Percentiles rank a stretch among this genome's conserved stretches.
Evolutionary conservation across 2,113 vertebrate species (phyloP).

Genomic region (Asarcornis scutulata): DNA sequence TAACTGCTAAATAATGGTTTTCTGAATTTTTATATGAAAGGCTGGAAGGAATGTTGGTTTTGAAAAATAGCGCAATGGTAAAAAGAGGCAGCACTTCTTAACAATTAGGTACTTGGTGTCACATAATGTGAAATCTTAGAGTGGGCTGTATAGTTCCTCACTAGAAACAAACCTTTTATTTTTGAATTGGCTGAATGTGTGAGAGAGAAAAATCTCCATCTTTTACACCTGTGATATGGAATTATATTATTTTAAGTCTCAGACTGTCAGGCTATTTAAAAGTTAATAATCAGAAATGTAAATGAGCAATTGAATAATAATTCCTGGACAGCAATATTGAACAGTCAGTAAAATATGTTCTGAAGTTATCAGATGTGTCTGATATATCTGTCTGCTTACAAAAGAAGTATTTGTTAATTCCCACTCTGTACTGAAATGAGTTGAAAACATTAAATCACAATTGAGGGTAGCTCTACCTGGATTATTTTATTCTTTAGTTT

Average conservation of each 20-base stretch:
- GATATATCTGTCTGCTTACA: not conserved
- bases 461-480: not conserved
- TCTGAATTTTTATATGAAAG: not conserved
- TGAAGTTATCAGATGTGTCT: not conserved
- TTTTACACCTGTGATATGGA: not conserved
- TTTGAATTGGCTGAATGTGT: not conserved
- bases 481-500: no score
- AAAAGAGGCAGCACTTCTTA: not conserved
- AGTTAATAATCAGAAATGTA: slow-evolving; percentile 36
- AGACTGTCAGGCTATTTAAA: slow-evolving; percentile 40
- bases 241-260: slow-evolving; percentile 26
- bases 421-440: not conserved
- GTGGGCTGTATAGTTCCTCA: rapidly evolving
- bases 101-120: not conserved
- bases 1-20: not conserved
- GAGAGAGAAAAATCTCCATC: not conserved
- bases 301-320: not conserved
- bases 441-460: not conserved
- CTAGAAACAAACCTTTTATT: not conserved
- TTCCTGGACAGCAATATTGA: not conserved
- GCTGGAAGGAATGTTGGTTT: not conserved
- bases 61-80: not conserved
- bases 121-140: not conserved
- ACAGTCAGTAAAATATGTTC: not conserved
- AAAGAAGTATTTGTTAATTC: not conserved